Percentiles rank a stretch among this genome's conserved stretches.
phyloP scores from a whole-genome alignment of 2,797 vertebrate genomes.

The Calcarius lapponicus region DNA sequence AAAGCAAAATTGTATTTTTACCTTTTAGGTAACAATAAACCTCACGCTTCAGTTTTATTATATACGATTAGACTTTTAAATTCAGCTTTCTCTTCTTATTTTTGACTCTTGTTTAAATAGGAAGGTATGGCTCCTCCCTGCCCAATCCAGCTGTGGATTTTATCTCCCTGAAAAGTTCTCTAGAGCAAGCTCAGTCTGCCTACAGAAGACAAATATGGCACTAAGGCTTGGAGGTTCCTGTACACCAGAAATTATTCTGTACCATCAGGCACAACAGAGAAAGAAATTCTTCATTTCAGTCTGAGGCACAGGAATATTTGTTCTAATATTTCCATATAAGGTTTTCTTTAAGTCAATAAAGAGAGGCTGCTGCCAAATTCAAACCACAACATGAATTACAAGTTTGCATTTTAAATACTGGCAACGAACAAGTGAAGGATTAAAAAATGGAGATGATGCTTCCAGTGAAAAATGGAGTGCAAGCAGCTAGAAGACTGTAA shows the following conservation, averaged over 20 bases:
- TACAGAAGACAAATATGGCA: neutral
- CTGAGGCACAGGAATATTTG: neutral
- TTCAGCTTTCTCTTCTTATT: neutral
- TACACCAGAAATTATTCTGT: neutral
- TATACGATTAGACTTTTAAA: neutral
- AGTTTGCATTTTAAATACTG: slow-evolving; percentile 29
- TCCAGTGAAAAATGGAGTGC: neutral
- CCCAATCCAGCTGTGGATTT: neutral
- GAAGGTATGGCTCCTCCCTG: neutral
- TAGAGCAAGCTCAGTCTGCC: neutral
- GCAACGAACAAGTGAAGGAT: neutral
- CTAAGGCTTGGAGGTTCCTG: neutral
- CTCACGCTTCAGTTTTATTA: neutral
- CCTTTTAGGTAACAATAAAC: neutral
- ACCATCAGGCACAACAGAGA: neutral
- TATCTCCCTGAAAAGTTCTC: neutral
- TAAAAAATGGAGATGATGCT: neutral
- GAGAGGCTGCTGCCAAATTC: slow-evolving; percentile 29
- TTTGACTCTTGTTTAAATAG: neutral
- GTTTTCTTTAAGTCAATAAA: slow-evolving; percentile 47
- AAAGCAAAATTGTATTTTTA: neutral
- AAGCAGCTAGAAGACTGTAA: neutral
- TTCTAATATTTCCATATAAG: slow-evolving; percentile 43
- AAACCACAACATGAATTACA: slow-evolving; percentile 29
- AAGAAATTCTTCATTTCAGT: neutral